Conservation (phyloP, 2,113 vertebrate species). For the Pseudopipra pipra region DNA sequence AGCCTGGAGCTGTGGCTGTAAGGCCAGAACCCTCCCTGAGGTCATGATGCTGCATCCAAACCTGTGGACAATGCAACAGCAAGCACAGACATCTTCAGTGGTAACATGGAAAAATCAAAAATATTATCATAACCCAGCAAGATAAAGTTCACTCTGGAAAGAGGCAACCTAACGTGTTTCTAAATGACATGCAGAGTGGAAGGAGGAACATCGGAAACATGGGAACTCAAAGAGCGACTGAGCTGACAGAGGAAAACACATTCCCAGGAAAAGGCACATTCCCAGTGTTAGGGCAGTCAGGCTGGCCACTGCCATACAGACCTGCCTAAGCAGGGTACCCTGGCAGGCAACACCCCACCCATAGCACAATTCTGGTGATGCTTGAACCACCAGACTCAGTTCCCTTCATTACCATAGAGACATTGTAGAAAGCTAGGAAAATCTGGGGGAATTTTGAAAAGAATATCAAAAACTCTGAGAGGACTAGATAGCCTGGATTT, state of each 20-base stretch:
- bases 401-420: neutral
- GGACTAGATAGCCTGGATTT: neutral
- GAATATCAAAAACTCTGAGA: neutral
- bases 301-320: neutral
- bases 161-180: neutral
- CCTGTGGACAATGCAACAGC: neutral
- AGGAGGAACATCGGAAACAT: neutral
- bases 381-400: neutral
- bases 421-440: neutral
- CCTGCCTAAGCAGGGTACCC: neutral
- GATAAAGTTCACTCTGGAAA: neutral
- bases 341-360: neutral
- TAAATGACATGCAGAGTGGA: neutral
- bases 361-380: neutral
- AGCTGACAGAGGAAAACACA: neutral
- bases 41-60: neutral
- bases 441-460: neutral
- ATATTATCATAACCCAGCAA: neutral
- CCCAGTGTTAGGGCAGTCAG: neutral
- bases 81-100: neutral
- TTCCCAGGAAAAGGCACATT: neutral
- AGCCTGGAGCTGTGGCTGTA: accelerated
- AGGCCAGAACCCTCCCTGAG: neutral
- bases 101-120: neutral
- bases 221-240: neutral